Evolutionary conservation across 2,113 vertebrate genomes (phyloP).

Genomic region (Phoenicopterus ruber): DNA sequence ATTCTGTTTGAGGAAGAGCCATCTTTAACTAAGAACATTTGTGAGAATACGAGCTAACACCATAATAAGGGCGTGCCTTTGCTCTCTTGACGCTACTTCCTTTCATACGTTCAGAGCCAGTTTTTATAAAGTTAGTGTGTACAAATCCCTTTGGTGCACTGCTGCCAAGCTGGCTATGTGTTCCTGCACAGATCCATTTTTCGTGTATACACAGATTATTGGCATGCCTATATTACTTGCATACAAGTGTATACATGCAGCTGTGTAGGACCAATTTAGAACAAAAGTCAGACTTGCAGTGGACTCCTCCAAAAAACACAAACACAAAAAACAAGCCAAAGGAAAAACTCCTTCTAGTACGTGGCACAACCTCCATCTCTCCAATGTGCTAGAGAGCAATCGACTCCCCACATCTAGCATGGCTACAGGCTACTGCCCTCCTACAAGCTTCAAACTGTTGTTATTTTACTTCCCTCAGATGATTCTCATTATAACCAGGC

Average conservation of each 20-base stretch:
- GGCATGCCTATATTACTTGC: background rate
- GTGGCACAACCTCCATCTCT: background rate
- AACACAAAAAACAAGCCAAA: background rate
- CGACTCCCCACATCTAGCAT: background rate
- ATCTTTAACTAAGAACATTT: conserved; percentile 27
- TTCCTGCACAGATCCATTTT: background rate
- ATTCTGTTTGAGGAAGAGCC: background rate
- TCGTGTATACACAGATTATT: background rate
- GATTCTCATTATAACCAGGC: conserved; percentile 15
- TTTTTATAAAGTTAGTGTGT: background rate
- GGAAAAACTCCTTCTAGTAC: background rate
- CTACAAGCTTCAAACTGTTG: background rate
- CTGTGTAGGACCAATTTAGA: background rate
- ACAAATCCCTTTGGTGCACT: background rate
- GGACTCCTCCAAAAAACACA: background rate
- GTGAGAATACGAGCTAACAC: background rate
- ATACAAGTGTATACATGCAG: background rate
- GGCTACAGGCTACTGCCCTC: background rate
- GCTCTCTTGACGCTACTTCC: background rate
- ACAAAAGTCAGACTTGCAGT: background rate
- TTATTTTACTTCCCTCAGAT: conserved; percentile 1
- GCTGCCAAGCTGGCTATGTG: background rate
- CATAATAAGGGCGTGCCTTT: background rate
- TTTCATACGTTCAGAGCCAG: background rate
- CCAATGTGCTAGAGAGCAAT: background rate